A percentile compares a stretch with the other conserved stretches of the same genome.
Evolutionary conservation across 92 coral and sea anemone genomes (phyloP).

Genomic region (Umimayanthus chanpuru): DNA sequence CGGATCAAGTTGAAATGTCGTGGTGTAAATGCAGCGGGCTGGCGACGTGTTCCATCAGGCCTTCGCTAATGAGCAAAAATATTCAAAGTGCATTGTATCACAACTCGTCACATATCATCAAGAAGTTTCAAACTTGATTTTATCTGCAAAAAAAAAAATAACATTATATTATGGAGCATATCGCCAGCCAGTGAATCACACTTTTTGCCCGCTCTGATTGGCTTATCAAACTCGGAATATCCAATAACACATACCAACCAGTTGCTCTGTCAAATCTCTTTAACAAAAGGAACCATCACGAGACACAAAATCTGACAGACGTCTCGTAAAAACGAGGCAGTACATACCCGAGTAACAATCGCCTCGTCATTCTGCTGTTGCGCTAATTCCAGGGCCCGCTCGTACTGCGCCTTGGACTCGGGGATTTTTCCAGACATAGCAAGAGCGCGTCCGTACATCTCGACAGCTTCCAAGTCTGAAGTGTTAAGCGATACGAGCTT

Average conservation of each 20-base stretch:
- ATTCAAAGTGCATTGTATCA: too few species aligned
- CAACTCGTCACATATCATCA: constrained; percentile 51
- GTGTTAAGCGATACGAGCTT: constrained; percentile 62
- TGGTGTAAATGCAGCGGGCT: too few species aligned
- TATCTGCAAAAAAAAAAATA: constrained; percentile 47
- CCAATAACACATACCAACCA: background rate
- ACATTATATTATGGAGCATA: too few species aligned
- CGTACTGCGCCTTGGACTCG: constrained; percentile 63
- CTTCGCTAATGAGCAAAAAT: too few species aligned
- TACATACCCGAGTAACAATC: constrained; percentile 58
- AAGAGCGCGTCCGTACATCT: constrained; percentile 65
- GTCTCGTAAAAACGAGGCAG: background rate
- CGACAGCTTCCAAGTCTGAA: constrained; percentile 46
- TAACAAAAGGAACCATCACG: too few species aligned
- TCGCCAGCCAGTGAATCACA: too few species aligned
- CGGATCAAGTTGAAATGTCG: too few species aligned
- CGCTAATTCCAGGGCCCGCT: constrained; percentile 69
- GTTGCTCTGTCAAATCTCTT: too few species aligned
- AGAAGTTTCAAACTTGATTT: constrained; percentile 54
- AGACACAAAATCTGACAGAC: background rate
- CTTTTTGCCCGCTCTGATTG: too few species aligned
- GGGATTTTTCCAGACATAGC: constrained; percentile 70
- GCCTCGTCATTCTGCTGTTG: constrained; percentile 60
- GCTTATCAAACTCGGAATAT: background rate
- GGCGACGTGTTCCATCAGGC: too few species aligned